phyloP scores from a whole-genome alignment of 2,888 invertebrate genomes.

The Tetrapedia diversipes region DNA sequence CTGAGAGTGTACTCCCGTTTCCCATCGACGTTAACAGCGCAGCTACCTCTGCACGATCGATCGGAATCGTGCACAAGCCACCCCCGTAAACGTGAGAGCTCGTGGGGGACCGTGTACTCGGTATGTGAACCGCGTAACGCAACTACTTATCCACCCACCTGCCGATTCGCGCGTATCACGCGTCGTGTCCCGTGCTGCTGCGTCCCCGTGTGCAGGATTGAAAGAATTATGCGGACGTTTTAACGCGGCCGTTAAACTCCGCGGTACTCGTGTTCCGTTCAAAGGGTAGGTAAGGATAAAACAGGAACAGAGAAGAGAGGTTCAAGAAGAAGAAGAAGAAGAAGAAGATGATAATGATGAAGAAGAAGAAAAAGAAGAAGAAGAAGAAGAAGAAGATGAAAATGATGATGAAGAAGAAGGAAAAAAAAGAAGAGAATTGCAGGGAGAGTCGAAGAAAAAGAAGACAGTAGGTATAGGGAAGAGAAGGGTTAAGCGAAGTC shows the following conservation, averaged over 20 bases:
- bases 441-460: neutral
- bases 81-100: neutral
- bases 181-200: slow-evolving; percentile 8
- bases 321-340: neutral
- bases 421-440: neutral
- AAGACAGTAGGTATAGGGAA: neutral
- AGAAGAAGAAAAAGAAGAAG: too few relatives aligned
- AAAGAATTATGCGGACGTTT: slow-evolving; percentile 41
- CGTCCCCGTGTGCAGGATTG: slow-evolving; percentile 13
- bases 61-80: neutral
- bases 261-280: slow-evolving; percentile 30
- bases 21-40: neutral
- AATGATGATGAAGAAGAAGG: too few relatives aligned
- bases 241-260: slow-evolving; percentile 39
- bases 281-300: too few relatives aligned
- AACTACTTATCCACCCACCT: slow-evolving; percentile 53
- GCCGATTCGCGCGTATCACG: slow-evolving; percentile 46
- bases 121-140: slow-evolving; percentile 41
- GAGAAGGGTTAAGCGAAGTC: neutral
- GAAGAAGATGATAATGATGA: neutral
- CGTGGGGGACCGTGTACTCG: slow-evolving; percentile 16
- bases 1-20: neutral
- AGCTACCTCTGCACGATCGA: too few relatives aligned
- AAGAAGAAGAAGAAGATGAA: neutral
- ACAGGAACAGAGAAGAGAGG: too few relatives aligned